Evolutionary conservation across 1,140 invertebrate genomes (phyloP), one percentile per base, ranked within the genome.

Genomic region (Conus ventricosus): DNA sequence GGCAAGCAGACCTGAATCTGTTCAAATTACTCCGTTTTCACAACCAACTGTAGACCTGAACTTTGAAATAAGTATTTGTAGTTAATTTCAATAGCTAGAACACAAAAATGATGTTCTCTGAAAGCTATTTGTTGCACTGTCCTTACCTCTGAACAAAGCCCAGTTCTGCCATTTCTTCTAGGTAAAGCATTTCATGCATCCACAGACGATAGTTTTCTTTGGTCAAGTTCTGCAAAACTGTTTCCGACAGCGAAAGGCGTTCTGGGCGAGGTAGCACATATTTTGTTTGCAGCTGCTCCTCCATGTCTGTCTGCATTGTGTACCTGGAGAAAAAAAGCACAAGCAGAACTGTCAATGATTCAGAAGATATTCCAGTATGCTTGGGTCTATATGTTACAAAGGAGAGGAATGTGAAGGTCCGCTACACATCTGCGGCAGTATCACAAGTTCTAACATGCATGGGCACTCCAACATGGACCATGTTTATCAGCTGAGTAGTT

Each of bases 141-240:
- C 57, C 84, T 76, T 91, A 96, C 91, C 96, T 96, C 0, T 97
- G 96, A 25, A 98, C 96, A 91, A 95, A 96, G 93, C 97, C 97
- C 89, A 97, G 97, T 88, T 97, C 96, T 17, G 97, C 97, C 93
- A 98, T 96, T 95, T 98, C 97, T 94, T 98, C 97, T 25, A 98
- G 96, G 88, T 96, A 97, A 0, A 98, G 95, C 88, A 98, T 94
- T 92, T 97, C 97, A 93, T 98, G 97, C 96, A 97, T 97, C 92
- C 97, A 96, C 5, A 97, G 96, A 63, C 96, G 95, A 92, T 98
- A 98, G 93, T 97, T 98, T 75, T 96, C 96, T 90, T 96, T 96
- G 4, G 97, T 97, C 8, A 95, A 92, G n/a, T 96, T 94, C 84
- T 96, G 96, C 89, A 97, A 97, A 27, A 96, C 95, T 0, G 96